Conservation (phyloP, 2,797 vertebrate genomes). For the Neopelma chrysocephalum region DNA sequence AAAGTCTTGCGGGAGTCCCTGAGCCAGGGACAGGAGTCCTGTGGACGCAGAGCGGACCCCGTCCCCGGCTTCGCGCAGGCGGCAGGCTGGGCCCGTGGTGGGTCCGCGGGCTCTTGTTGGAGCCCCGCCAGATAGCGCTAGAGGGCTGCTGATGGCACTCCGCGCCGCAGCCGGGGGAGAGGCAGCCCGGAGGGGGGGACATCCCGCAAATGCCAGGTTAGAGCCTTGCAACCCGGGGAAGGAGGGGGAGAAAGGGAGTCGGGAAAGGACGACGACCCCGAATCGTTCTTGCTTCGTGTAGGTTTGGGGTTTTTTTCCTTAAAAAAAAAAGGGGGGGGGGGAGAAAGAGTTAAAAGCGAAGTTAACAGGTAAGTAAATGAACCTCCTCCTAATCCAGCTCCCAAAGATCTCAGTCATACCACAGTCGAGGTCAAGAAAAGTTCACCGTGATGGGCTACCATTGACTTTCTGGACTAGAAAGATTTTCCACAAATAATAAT, state of each 20-base stretch:
- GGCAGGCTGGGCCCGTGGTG: background rate
- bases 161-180: background rate
- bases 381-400: conserved; percentile 71
- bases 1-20: background rate
- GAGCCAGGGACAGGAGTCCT: background rate
- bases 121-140: conserved; percentile 94
- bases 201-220: background rate
- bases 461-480: conserved; percentile 46
- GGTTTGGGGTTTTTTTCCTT: rapidly evolving
- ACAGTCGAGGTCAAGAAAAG: conserved; percentile 84
- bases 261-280: background rate
- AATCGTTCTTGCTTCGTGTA: rapidly evolving
- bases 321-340: background rate
- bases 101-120: conserved; percentile 15
- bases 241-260: rapidly evolving
- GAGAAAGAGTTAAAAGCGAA: background rate
- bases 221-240: background rate
- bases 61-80: background rate
- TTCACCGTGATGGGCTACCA: conserved; percentile 77
- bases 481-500: conserved; percentile 45
- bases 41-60: background rate
- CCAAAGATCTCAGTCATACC: conserved; percentile 76
- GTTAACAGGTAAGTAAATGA: conserved; percentile 85
- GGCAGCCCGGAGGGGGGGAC: background rate
- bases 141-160: conserved; percentile 82